Evolutionary conservation across 2,888 invertebrate genomes (phyloP), one percentile per base, ranked within the genome.

Genomic region (Conchocele bisecta): DNA sequence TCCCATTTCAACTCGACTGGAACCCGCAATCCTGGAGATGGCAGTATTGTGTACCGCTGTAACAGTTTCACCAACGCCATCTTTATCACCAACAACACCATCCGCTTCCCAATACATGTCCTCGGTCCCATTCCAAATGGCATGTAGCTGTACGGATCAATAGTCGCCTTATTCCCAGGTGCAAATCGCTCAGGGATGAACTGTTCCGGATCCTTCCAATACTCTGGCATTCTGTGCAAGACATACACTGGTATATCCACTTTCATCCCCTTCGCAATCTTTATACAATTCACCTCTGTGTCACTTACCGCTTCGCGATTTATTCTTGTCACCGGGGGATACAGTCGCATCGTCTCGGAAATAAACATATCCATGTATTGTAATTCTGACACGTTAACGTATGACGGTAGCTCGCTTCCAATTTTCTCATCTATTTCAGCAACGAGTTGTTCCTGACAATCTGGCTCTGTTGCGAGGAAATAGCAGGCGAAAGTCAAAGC

Each of bases 311-410:
- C 67, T 15, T 75, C 58, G 24, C 75, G 35, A 33, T 71, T 75
- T 15, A 64, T 46, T 67, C 74, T 60, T 3, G 73, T 70, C 0
- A 72, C 67, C 7, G 83, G 79, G 3, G 82, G 78, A 57, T 74
- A 82, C 17, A 81, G 33, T 4, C 83, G 71, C 26, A 83, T 64
- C 1, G 76, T 72, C 46, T 83, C 83, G 3, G 72, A 74, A 3
- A 83, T 35, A 41, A 78, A 70, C 66, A 78, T 79, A 13, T 83
- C 82, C 57, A 83, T 48, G 53, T 69, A 76, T 11, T 59, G 60
- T 24, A 83, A 51, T 50, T 69, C 57, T 22, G 66, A 48, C 15
- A 83, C 71, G 22, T 68, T 70, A 35, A 81, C 81, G 31, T 83
- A 80, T 1, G 58, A 58, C 9, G 80, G 78, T 7, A 58, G 60